phyloP scores from a whole-genome alignment of 2,113 vertebrate genomes.

The Pterocles orientalis region DNA sequence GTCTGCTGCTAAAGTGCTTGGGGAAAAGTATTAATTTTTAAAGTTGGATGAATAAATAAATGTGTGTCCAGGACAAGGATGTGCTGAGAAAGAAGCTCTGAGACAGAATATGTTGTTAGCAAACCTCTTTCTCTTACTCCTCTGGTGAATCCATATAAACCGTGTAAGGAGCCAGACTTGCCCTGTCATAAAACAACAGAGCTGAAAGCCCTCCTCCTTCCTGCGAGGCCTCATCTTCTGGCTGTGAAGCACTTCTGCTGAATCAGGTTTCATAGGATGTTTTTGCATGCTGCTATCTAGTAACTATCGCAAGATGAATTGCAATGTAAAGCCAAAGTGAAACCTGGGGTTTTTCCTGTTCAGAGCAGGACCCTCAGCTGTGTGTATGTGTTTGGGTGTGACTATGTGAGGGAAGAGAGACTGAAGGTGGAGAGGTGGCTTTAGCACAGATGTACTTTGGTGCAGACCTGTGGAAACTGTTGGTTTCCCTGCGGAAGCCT shows the following conservation, averaged over 20 bases:
- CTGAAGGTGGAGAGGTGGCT: not conserved
- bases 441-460: not conserved
- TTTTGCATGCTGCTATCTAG: not conserved
- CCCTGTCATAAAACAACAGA: not conserved
- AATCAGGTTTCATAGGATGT: not conserved
- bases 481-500: not conserved
- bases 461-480: not conserved
- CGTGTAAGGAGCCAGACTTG: not conserved
- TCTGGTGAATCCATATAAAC: not conserved
- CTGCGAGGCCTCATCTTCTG: not conserved
- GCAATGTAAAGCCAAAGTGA: not conserved
- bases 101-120: not conserved
- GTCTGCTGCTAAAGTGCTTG: constrained; percentile 10
- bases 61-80: not conserved
- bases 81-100: not conserved
- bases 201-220: not conserved
- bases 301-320: not conserved
- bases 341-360: not conserved
- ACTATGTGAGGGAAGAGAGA: accelerated
- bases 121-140: not conserved
- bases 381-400: accelerated
- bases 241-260: not conserved
- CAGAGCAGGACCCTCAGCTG: not conserved
- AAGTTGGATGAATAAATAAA: constrained; percentile 22
- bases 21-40: constrained; percentile 11